phyloP scores from a whole-genome alignment of 2,113 vertebrate genomes.

The Rattus rattus region DNA sequence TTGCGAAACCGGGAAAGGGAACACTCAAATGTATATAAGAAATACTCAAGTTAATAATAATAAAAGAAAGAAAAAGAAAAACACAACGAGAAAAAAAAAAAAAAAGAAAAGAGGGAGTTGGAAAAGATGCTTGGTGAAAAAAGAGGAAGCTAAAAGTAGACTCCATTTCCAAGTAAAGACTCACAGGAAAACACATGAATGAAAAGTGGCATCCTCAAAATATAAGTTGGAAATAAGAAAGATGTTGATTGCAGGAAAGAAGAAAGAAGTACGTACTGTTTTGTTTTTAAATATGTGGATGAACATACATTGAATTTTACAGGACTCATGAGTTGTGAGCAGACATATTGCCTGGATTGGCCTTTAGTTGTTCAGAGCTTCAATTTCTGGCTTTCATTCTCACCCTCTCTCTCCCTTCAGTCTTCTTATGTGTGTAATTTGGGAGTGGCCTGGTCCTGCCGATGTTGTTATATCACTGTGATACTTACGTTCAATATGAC shows the following conservation, averaged over 20 bases:
- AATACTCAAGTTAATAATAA: too few relatives aligned
- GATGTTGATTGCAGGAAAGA: neutral
- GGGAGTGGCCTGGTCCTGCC: neutral
- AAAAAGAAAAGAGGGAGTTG: neutral
- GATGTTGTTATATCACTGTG: neutral
- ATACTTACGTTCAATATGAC: neutral
- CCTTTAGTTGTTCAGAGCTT: neutral
- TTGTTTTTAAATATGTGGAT: neutral
- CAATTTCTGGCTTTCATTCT: neutral
- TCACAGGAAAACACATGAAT: slow-evolving; percentile 26
- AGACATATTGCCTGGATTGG: neutral
- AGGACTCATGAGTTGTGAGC: neutral
- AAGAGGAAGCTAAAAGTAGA: neutral
- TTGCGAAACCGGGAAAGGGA: too few relatives aligned
- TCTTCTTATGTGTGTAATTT: neutral
- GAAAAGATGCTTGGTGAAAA: neutral
- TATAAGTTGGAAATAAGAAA: slow-evolving; percentile 9
- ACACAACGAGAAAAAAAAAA: too few relatives aligned
- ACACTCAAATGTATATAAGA: too few relatives aligned
- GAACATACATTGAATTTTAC: neutral
- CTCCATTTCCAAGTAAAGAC: slow-evolving; percentile 53
- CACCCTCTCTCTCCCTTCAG: neutral
- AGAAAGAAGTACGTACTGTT: neutral
- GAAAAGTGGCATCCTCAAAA: slow-evolving; percentile 14
- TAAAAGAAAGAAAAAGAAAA: too few relatives aligned